Percentiles rank a stretch among this genome's conserved stretches.
These are phyloP conservation scores for Phycodurus eques DNA, from an alignment of 2,113 vertebrate genomes.

Conservation along the genomic window DNA sequence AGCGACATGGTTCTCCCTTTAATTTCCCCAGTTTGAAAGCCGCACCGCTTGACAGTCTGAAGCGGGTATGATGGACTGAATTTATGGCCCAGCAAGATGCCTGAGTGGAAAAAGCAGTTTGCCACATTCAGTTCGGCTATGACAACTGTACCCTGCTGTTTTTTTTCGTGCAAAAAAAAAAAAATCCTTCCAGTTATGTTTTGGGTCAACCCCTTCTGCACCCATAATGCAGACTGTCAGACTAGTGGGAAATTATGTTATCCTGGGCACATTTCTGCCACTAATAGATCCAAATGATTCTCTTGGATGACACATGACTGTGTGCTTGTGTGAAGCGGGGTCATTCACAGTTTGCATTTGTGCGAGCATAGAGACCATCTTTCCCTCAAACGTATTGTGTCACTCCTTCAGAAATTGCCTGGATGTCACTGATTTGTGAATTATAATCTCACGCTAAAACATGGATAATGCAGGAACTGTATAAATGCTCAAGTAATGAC, in stretches of 20 bases:
- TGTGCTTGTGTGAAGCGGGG: constrained; percentile 18
- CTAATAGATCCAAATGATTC: constrained; percentile 59
- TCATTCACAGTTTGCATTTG: constrained; percentile 1
- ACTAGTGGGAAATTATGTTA: constrained; percentile 49
- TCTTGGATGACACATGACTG: constrained; percentile 19
- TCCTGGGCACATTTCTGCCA: constrained; percentile 40
- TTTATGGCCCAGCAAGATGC: constrained; percentile 47
- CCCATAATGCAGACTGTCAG: constrained; percentile 45
- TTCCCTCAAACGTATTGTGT: constrained; percentile 7
- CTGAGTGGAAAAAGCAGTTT: constrained; percentile 54
- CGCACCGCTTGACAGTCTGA: constrained; percentile 46
- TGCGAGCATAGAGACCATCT: constrained; percentile 3
- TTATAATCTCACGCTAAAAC: constrained; percentile 33
- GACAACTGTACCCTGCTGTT: constrained; percentile 14
- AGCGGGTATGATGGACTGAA: constrained; percentile 62
- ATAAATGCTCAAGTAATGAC: constrained; percentile 49
- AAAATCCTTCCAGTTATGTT: constrained; percentile 50
- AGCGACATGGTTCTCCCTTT: constrained; percentile 26
- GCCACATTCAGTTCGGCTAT: constrained; percentile 53
- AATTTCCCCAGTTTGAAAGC: constrained; percentile 21
- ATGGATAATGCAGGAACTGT: constrained; percentile 44
- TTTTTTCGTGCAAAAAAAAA: constrained; percentile 16
- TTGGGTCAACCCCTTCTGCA: constrained; percentile 43
- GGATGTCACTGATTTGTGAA: constrained; percentile 34
- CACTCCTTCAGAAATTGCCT: constrained; percentile 15